Base-by-base conservation (phyloP, 1,140 invertebrate species). In the Dinothrombium tinctorium region DNA sequence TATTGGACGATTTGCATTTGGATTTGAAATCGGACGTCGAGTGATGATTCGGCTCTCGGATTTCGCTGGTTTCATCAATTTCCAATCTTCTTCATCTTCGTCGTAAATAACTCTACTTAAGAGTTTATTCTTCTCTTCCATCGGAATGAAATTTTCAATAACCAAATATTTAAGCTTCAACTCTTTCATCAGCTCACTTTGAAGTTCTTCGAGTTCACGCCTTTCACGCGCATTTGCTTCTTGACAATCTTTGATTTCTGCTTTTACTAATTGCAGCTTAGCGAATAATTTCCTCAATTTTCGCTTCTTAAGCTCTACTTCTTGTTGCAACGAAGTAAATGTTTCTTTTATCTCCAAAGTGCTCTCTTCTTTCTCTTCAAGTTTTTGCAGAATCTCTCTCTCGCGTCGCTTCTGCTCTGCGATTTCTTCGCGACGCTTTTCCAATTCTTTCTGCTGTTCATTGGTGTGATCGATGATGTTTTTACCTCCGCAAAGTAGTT, bases 71-170 rank as follows among this genome's bases (percentile, higher is more conserved):
- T 37, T 21, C 5, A 5, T 43, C 51, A 56, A 63, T 47, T 66
- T 65, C 84, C 84, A 95, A 32, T 70, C 65, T 53, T 92, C 83
- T 44, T 76, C 58, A 40, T 66, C 62, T 51, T 94, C 86, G 57
- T 92, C 80, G 59, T 77, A 90, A 20, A 71, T 64, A 22, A 64
- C 50, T 71, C 73, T 50, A 70, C 69, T 49, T 59, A 72, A 49
- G n/a, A 94, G 70, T 50, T 77, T 73, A 33, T 73, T 70, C 50
- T 82, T 76, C 35, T 92, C 82, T 11, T 38, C 33, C 15, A 33
- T 15, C 8, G 89, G 87, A 53, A 98, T 84, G 58, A 98, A 96
- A 59, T 92, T 92, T 52, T 95, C 87, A 42, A 95, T 87, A 28
- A 50, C 49, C 25, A 54, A 26, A 28, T 47, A 51, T 42, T 66